Conservation (phyloP, 2,888 invertebrate species). For the Caenorhabditis plicata region DNA sequence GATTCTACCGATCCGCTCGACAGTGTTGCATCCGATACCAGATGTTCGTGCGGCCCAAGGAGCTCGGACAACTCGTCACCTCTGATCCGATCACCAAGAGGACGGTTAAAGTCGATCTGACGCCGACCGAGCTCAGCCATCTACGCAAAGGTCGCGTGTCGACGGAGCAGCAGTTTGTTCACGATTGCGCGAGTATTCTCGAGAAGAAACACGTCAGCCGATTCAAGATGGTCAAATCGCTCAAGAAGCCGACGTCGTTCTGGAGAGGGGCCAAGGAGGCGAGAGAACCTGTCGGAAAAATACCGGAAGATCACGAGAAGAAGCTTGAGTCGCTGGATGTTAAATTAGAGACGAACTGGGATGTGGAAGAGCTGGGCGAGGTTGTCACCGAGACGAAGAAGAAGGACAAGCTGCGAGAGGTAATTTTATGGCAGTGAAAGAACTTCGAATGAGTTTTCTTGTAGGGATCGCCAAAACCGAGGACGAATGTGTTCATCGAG, state of each 20-base stretch:
- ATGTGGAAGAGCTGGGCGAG: conserved; percentile 7
- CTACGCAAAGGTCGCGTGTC: conserved; percentile 73
- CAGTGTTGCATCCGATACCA: conserved; percentile 90
- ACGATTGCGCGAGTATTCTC: conserved; percentile 71
- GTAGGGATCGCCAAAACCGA: neutral
- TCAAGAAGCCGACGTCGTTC: conserved; percentile 9
- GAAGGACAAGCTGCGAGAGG: no score
- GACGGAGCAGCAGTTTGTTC: conserved; percentile 77
- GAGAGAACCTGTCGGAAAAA: conserved; percentile 3
- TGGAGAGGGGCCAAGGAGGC: conserved; percentile 21
- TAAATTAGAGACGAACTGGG: neutral
- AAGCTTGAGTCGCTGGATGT: conserved; percentile 9
- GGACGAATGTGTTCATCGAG: neutral
- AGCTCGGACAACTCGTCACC: conserved; percentile 73
- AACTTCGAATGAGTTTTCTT: neutral
- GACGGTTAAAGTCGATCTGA: conserved; percentile 38
- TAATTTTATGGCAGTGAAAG: neutral
- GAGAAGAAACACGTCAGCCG: conserved; percentile 24
- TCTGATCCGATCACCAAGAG: conserved; percentile 48
- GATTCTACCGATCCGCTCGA: conserved; percentile 74
- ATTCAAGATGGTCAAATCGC: conserved; percentile 11
- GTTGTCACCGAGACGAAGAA: conserved; percentile 5
- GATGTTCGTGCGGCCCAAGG: conserved; percentile 81
- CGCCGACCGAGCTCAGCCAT: conserved; percentile 50
- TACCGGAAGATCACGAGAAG: conserved; percentile 10